Evolutionary conservation across 1,140 invertebrate genomes (phyloP).

Genomic region (Asobara japonica): DNA sequence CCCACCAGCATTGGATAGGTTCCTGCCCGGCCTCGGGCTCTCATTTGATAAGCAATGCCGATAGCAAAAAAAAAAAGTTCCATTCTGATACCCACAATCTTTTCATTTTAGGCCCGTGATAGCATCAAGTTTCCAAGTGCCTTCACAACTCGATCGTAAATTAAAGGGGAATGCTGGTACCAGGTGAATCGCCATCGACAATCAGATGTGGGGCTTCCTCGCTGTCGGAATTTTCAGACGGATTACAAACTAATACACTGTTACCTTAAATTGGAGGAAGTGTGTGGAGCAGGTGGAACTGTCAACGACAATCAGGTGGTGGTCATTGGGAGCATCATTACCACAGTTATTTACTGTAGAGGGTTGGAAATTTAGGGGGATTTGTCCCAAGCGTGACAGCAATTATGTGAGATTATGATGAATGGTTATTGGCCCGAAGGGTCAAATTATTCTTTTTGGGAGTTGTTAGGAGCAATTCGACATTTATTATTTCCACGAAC

Average conservation of each 20-base stretch:
- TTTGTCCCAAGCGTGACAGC: no score
- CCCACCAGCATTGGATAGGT: no score
- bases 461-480: background rate
- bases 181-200: conserved; percentile 1
- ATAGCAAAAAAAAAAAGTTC: no score
- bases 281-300: background rate
- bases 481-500: no score
- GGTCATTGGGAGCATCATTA: background rate
- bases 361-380: background rate
- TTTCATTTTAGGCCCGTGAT: no score
- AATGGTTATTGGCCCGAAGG: background rate
- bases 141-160: background rate
- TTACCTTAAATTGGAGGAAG: background rate
- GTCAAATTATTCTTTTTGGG: no score
- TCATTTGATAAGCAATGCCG: no score
- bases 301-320: background rate
- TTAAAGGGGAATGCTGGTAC: background rate
- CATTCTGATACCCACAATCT: no score
- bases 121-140: no score
- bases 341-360: background rate
- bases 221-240: background rate
- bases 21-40: no score
- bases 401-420: background rate
- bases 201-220: background rate
- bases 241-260: no score